Percentiles rank a stretch among this genome's conserved stretches.
Conservation (phyloP, 2,113 vertebrate species). For the Leptocoma aspasia region DNA sequence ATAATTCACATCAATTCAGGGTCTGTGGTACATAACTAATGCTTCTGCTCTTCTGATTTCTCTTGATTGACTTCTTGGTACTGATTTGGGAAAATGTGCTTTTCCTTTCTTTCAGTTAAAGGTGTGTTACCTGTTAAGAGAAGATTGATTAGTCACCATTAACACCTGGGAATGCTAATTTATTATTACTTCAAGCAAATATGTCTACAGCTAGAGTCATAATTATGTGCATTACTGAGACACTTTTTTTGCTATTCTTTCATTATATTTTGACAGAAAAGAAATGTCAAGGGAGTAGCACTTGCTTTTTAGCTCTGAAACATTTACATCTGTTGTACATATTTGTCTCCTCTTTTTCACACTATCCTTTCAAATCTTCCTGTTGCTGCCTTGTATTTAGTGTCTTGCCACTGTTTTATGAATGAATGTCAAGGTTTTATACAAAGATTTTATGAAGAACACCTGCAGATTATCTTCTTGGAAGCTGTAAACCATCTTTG, state of each 20-base stretch:
- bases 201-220: conserved; percentile 31
- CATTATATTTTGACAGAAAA: conserved; percentile 61
- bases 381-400: neutral
- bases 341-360: conserved; percentile 11
- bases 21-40: neutral
- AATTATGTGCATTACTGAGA: conserved; percentile 36
- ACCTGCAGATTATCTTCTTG: neutral
- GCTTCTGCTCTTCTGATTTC: neutral
- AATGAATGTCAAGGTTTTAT: neutral
- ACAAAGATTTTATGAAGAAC: neutral
- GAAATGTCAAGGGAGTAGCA: conserved; percentile 42
- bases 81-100: neutral
- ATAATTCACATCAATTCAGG: neutral
- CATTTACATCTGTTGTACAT: neutral
- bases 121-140: neutral
- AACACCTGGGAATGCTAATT: neutral
- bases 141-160: conserved; percentile 15
- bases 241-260: conserved; percentile 33
- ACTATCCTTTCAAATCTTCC: neutral
- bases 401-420: neutral
- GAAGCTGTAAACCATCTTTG: neutral
- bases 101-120: conserved; percentile 2
- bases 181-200: conserved; percentile 47
- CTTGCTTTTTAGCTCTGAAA: conserved; percentile 45
- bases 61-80: neutral